Conservation (phyloP, 2,113 vertebrate genomes). For the Condylura cristata region DNA sequence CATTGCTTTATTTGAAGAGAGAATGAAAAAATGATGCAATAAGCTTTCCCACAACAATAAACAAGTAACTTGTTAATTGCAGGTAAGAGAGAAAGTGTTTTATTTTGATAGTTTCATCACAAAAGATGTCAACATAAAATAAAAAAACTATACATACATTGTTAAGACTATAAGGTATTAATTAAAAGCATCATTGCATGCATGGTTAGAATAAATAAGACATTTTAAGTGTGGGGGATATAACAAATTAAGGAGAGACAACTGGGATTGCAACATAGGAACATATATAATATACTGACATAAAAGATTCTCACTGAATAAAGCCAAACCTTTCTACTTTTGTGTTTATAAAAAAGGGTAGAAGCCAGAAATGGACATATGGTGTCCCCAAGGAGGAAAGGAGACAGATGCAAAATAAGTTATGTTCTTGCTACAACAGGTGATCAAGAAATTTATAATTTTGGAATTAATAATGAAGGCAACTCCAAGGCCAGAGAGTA, state of each 20-base stretch:
- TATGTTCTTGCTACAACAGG: slow-evolving; percentile 67
- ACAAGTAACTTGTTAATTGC: not conserved
- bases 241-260: slow-evolving; percentile 49
- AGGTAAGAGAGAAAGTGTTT: slow-evolving; percentile 10
- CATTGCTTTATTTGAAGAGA: slow-evolving; percentile 13
- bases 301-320: slow-evolving; percentile 62
- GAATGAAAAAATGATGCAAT: not conserved
- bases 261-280: not conserved
- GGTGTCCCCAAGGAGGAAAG: slow-evolving; percentile 62
- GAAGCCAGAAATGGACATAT: slow-evolving; percentile 79
- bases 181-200: slow-evolving; percentile 40
- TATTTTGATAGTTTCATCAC: slow-evolving; percentile 41
- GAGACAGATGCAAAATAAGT: slow-evolving; percentile 73
- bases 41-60: not conserved
- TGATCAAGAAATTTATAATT: slow-evolving; percentile 77
- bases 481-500: slow-evolving; percentile 53
- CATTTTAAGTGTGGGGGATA: slow-evolving; percentile 54
- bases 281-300: slow-evolving; percentile 61
- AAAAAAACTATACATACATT: not conserved
- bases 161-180: slow-evolving; percentile 50
- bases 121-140: not conserved
- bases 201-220: slow-evolving; percentile 64
- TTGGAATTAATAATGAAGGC: slow-evolving; percentile 70
- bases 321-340: slow-evolving; percentile 74
- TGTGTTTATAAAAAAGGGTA: slow-evolving; percentile 62